A percentile compares a stretch with the other conserved stretches of the same genome.
phyloP scores from a whole-genome alignment of 2,797 vertebrate species.

The Syngnathus rostellatus region DNA sequence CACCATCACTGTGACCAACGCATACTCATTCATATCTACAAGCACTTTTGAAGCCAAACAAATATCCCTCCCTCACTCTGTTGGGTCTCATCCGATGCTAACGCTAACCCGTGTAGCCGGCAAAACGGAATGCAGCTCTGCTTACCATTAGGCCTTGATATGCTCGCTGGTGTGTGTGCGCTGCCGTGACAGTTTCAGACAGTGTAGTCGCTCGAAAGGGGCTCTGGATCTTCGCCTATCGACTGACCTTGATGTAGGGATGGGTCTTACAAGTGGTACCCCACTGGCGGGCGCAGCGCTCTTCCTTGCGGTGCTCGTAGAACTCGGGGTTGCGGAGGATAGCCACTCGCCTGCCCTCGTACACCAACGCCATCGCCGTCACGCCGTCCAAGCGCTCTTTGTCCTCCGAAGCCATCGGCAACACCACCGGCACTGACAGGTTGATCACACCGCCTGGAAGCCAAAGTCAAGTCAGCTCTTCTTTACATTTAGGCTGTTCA shows the following conservation, averaged over 20 bases:
- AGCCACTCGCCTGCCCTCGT: constrained; percentile 79
- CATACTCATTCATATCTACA: neutral
- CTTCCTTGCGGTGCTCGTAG: constrained; percentile 92
- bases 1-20: neutral
- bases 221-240: neutral
- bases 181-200: no score
- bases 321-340: constrained; percentile 96
- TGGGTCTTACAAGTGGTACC: constrained; percentile 95
- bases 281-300: constrained; percentile 94
- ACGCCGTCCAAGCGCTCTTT: constrained; percentile 85
- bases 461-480: neutral
- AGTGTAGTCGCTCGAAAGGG: no score
- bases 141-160: no score
- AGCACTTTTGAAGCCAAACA: no score
- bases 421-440: constrained; percentile 90
- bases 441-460: constrained; percentile 91
- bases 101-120: no score
- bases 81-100: no score
- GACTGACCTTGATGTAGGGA: constrained; percentile 90
- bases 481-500: neutral
- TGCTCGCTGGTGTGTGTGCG: no score
- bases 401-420: constrained; percentile 79
- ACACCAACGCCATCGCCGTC: constrained; percentile 82
- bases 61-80: no score
- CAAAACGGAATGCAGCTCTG: no score